Base-by-base conservation (phyloP, 2,888 invertebrate species). In the Callosobruchus maculatus region DNA sequence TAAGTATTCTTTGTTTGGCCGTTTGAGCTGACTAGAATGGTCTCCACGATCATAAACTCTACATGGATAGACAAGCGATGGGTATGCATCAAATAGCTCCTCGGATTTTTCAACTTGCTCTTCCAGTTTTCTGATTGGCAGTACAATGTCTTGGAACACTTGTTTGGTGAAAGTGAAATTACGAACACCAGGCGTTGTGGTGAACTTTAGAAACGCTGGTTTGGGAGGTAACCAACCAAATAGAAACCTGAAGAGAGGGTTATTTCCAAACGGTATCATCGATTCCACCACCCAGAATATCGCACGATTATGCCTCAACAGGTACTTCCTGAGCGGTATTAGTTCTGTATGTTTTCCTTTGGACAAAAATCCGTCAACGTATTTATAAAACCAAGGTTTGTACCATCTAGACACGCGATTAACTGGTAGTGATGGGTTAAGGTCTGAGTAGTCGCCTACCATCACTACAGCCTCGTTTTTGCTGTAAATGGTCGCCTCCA, bases 281-380 rank as follows among this genome's bases (percentile, higher is more conserved):
- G 91, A 90, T 85, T 93, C 92, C 0, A 93, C 90, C 0, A 93
- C 93, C 93, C 93, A 93, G 83, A 93, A 93, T 73, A 93, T 93
- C 0, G 92, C 89, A 79, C 92, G 86, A 81, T 92, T 91, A 82
- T 93, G 92, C 22, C 93, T 86, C 0, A 93, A 82, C 20, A 93
- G 84, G 81, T 93, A 93, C 77, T 92, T 91, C 75, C 89, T 85
- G 21, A 93, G 79, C 0, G 93, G 93, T 73, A 93, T 91, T 74
- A 92, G 86, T 80, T 91, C 91, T 20, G 89, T 90, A 9, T 88
- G 86, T 80, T 89, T 88, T 2, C 90, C 90, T 74, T 88, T 89
- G 30, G 80, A 82, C 4, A 92, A 82, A 80, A 92, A 91, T 0
- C 86, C 85, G 80, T 92, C 91, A 0, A 90, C 90, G 78, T 93